Evolutionary conservation across 2,888 invertebrate genomes (phyloP), one percentile per base, ranked within the genome.

Genomic region (Heliconius ethilla): DNA sequence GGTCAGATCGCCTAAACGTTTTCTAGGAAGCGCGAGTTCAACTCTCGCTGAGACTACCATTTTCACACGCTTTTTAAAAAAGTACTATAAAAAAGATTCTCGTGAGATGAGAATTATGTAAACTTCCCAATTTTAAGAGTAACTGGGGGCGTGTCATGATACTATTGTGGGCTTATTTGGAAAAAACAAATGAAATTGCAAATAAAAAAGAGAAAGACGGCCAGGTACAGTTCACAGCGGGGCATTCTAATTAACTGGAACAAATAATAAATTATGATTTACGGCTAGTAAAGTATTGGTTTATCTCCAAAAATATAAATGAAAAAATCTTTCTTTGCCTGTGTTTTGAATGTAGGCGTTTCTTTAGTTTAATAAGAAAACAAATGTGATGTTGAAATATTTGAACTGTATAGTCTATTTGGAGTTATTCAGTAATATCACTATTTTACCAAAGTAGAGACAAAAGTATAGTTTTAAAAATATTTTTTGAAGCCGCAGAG

Each of bases 241-340:
- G 76, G 65, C 25, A 55, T 72, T 65, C 65, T 72, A 76, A 76
- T 72, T 66, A 76, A 72, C 51, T 76, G 55, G 33, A 66, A n/a
- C 55, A 70, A 76, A 76, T 70, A 76, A 76, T 72, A 72, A 72
- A 72, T 33, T 33, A 37, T 72, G 72, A 72, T 72, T 72, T 59
- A 72, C n/a, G 37, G 4, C 11, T n/a, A 22, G 51, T 33, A 51
- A 33, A 29, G n/a, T 72, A 72, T 70, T 55, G 29, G 55, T 55
- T 70, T 70, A 62, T 15, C 15, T 29, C n/a, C 15, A 18, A 63
- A 63, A 63, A 63, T 27, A 29, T 5, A 29, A 63, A 27, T 62
- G 2, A 27, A 27, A 15, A 27, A 27, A 63, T 29, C 18, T 7
- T 27, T 27, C 27, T 63, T 13, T 63, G 27, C 7, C 15, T 63